Evolutionary conservation across 2,113 vertebrate species (phyloP), one percentile per base, ranked within the genome.

Genomic region (Erythrocercus mccallii): DNA sequence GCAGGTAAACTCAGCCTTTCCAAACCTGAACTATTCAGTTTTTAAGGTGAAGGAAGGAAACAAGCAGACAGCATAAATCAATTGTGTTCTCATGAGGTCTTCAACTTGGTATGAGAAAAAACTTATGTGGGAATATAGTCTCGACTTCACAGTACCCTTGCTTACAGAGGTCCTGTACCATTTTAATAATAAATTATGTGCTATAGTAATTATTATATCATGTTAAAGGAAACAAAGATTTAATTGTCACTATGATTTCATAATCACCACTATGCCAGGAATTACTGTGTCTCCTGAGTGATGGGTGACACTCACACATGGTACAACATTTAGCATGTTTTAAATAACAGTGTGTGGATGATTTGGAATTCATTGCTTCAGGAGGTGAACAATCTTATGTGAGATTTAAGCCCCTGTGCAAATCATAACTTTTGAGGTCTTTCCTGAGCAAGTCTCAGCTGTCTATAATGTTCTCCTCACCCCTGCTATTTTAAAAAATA

Each of bases 281-380:
- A 78, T 50, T 35, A 21, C 21, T 11, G 15, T 38, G 35, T 38
- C 12, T 31, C 51, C 12, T 38, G n/a, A 37, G 38, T 13, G 12
- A 31, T 6, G 16, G 38, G 28, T 57, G 61, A 57, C 2, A 2
- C 13, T 4, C n/a, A 47, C 42, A 42, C 11, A 45, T 0, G 0
- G 30, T 37, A 44, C 7, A 57, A 58, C 9, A n/a, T 38, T n/a
- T 15, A 47, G 22, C 10, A 78, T 42, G 10, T 28, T 83, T 81
- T 57, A 44, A 58, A 42, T 14, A 31, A 51, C 37, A 40, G 2
- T 6, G 5, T 8, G 7, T 6, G 18, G 23, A 77, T 40, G 38
- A 40, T 40, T 40, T 40, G 38, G 38, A 40, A 69, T 47, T 47
- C 47, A 11, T 61, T 6, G 2, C 14, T 70, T 40, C 40, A 16